Base-by-base conservation (phyloP, 2,113 vertebrate species). In the Falcunculus frontatus region DNA sequence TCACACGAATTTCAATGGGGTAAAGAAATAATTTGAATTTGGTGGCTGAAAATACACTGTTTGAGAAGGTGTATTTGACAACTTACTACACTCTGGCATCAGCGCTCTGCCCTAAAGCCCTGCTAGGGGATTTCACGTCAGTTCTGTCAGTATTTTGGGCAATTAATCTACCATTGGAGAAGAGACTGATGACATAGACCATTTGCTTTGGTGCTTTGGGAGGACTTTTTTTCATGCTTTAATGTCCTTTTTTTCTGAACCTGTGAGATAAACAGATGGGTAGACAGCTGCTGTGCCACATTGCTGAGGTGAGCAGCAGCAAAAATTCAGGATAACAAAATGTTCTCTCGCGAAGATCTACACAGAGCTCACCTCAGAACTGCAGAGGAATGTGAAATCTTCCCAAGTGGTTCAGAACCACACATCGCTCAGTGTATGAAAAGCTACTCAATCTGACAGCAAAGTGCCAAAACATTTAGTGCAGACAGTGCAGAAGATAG, bases 341-440 rank as follows among this genome's bases (percentile, higher is more conserved):
- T 49, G 4, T 70, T 29, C 11, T 79, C 60, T 70, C 32, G 6
- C 41, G n/a, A 69, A 84, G 37, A 29, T 26, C 26, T 81, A 16
- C n/a, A n/a, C 4, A 50, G 12, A 62, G 8, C 27, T 96, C 29
- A 46, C 21, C 33, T 93, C 25, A 52, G 63, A 89, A 81, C 10
- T 77, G 7, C 55, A 50, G 16, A 73, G 30, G 11, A 81, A 32
- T 0, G 0, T 77, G 33, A 78, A 50, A 64, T 77, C 53, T 81
- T 55, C 11, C 32, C 30, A 68, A 41, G 14, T 1, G 35, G 8
- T 64, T 86, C 29, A 76, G 25, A 91, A 87, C 10, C 8, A n/a
- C 0, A 1, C 4, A 35, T 18, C 12, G 29, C 23, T 42, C 21
- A 4, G 27, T 32, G 13, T 47, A 42, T 1, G 6, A 33, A 70